Evolutionary conservation across 2,113 vertebrate species (phyloP), one percentile per base, ranked within the genome.

Genomic region (Macquaria ambigua): DNA sequence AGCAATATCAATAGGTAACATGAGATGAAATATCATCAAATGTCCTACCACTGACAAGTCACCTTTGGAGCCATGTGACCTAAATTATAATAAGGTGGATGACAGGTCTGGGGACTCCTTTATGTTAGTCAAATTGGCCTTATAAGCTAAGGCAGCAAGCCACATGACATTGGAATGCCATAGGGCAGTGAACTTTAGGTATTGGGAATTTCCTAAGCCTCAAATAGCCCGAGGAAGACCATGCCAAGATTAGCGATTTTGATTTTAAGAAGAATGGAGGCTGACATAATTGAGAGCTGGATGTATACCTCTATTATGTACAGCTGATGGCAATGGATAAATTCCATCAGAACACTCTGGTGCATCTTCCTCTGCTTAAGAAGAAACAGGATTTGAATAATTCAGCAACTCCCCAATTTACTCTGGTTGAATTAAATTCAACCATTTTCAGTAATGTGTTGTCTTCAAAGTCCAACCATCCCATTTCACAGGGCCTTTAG

Each of bases 101-200:
- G 56, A 48, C 48, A 12, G 63, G 56, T 72, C 55, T 76, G 66
- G 66, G 72, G 68, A 89, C 62, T 86, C 55, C 41, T 69, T 74
- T 48, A 74, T 48, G 67, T 83, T 16, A 28, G 43, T 66, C 7
- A 52, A 63, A 80, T 39, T 14, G 64, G 12, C 52, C 59, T 53
- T 15, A 37, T 76, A 59, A 79, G 61, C 67, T 74, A 64, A 69
- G 50, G 74, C 55, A 81, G 80, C 52, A 20, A 28, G 72, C 77
- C 90, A 86, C 87, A 89, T 91, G 88, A 93, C 76, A 79, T 18
- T 72, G 90, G 90, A 93, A 92, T 88, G 88, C 70, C 64, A 74
- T 8, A 71, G 66, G 34, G 43, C 71, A 59, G 68, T 58, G 59
- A 77, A 77, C 58, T 62, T 82, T 39, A 62, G 71, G 39, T 69